Conservation (phyloP, 2,888 invertebrate genomes). For the Aporophyla lueneburgensis region DNA sequence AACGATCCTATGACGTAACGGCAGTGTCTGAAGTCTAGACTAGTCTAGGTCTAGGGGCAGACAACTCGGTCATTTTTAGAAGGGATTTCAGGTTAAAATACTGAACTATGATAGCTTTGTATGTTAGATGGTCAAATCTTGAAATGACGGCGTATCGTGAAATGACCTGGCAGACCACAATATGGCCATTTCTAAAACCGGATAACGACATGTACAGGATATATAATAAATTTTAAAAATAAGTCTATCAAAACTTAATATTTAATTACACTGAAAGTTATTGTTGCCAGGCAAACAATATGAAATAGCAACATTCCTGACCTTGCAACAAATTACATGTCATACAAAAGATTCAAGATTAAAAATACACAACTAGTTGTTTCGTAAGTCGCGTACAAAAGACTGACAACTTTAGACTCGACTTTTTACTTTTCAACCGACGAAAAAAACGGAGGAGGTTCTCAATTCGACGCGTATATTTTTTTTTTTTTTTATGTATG, state of each 20-base stretch:
- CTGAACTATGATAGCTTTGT: not conserved
- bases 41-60: slow-evolving; percentile 2
- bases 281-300: not conserved
- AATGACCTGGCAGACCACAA: no score
- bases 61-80: not conserved
- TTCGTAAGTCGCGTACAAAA: slow-evolving; percentile 34
- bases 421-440: not conserved
- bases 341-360: slow-evolving; percentile 29
- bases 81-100: not conserved
- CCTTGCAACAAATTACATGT: slow-evolving; percentile 37
- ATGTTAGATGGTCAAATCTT: no score
- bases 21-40: slow-evolving; percentile 23
- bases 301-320: slow-evolving; percentile 25
- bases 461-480: no score
- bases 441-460: no score
- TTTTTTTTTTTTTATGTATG: no score
- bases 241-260: not conserved
- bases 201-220: no score
- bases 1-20: slow-evolving; percentile 24
- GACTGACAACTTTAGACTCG: slow-evolving; percentile 11
- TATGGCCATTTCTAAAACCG: no score
- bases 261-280: not conserved
- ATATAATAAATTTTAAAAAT: not conserved
- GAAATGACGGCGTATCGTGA: no score
- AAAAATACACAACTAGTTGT: slow-evolving; percentile 27